Evolutionary conservation across 1,140 invertebrate genomes (phyloP), one percentile per base, ranked within the genome.

Genomic region (Hylaeus volcanicus): DNA sequence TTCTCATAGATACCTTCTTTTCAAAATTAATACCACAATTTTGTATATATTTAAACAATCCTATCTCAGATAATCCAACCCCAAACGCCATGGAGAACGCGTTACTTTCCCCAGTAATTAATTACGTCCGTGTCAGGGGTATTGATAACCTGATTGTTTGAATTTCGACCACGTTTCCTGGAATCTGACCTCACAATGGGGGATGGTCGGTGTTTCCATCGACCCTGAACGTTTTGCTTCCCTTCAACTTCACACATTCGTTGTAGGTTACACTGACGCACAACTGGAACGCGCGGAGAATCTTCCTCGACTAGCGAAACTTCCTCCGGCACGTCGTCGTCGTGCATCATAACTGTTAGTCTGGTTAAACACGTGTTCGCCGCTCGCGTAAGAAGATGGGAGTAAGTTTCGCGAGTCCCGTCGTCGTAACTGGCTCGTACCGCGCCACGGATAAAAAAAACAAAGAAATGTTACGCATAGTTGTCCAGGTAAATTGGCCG

Each of bases 321-420:
- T 82, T 82, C 55, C 41, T 68, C 26, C 43, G 58, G 68, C 75
- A 70, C 80, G 80, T 82, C 75, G 60, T 41, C 60, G 66, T 15
- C 66, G 53, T 81, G 79, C 75, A 73, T 82, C 80, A 82, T 79
- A 63, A 76, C 60, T 82, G 80, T 79, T 79, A 77, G 75, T 66
- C 76, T 66, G 75, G 68, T 79, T 82, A 82, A 82, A 82, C 69
- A 51, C 64, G 64, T 66, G 45, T 48, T 48, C 64, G 15, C 15
- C 39, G 58, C 3, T n/a, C 60, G 45, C 64, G 64, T 45, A 66
- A 66, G 64, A 66, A 66, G 15, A 66, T 14, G 43, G 43, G 14
- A 15, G 43, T 5, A 48, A 48, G 43, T 66, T 66, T 48, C 64
- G 15, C 5, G 45, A 66, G 45, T 26, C 64, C 45, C 45, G 64